phyloP scores from a whole-genome alignment of 2,888 invertebrate genomes.

The Helobdella robusta region DNA sequence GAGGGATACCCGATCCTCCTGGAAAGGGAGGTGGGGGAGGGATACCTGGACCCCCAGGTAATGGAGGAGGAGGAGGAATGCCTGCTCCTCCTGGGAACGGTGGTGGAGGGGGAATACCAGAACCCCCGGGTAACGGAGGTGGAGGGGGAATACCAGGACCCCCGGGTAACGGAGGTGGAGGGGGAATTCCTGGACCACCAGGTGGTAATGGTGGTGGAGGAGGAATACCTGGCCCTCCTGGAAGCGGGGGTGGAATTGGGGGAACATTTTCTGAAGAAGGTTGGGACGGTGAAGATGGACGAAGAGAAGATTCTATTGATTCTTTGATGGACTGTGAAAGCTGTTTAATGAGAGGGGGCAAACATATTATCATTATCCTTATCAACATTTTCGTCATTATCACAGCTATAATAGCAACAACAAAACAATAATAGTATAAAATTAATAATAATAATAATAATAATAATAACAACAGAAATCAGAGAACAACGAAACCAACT shows the following conservation, averaged over 20 bases:
- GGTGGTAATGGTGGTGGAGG: conserved; percentile 45
- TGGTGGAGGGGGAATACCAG: conserved; percentile 45
- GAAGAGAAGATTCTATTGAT: conserved; percentile 5
- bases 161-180: conserved; percentile 48
- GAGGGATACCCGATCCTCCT: conserved; percentile 44
- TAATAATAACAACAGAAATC: too few species aligned
- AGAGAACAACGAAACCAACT: conserved; percentile 39
- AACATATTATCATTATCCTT: too few species aligned
- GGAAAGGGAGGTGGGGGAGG: conserved; percentile 43
- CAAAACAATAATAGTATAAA: too few species aligned
- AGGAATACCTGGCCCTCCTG: conserved; percentile 49
- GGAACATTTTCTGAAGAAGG: conserved; percentile 40
- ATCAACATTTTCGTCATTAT: too few species aligned
- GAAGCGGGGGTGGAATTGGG: conserved; percentile 43
- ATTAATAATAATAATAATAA: too few species aligned
- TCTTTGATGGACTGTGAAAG: too few species aligned
- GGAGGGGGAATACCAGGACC: conserved; percentile 37
- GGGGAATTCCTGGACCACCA: conserved; percentile 44
- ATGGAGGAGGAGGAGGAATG: conserved; percentile 43
- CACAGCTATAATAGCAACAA: too few species aligned
- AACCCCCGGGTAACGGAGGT: conserved; percentile 43
- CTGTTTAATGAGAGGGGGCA: too few species aligned
- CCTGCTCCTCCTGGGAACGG: conserved; percentile 46
- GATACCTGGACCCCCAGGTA: conserved; percentile 49
- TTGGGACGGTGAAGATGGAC: conserved; percentile 49